These are phyloP conservation scores for Mus spicilegus DNA, from an alignment of 2,113 vertebrate species.

Conservation along the genomic window DNA sequence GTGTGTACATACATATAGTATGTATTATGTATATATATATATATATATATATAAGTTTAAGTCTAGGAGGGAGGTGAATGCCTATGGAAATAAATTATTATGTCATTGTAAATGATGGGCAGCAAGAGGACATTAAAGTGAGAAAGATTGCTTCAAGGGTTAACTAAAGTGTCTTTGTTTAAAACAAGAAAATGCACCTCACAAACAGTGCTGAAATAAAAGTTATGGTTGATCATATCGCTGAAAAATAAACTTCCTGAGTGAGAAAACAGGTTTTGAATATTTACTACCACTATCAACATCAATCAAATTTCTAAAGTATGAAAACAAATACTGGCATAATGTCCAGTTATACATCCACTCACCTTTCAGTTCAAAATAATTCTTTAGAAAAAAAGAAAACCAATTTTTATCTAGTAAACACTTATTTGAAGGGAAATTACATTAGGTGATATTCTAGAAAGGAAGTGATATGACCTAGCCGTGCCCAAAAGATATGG, in stretches of 20 bases:
- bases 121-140: background rate
- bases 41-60: background rate
- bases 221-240: background rate
- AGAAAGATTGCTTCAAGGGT: background rate
- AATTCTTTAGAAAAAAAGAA: slow-evolving; percentile 29
- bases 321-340: slow-evolving; percentile 56
- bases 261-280: slow-evolving; percentile 31
- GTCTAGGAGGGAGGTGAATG: background rate
- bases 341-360: slow-evolving; percentile 40
- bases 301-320: slow-evolving; percentile 58
- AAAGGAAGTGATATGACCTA: slow-evolving; percentile 55
- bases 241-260: background rate
- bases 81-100: background rate
- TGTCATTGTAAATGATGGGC: background rate
- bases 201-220: slow-evolving; percentile 13
- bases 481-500: background rate
- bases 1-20: too few species aligned
- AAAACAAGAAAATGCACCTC: background rate
- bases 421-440: slow-evolving; percentile 76
- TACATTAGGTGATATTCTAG: slow-evolving; percentile 69
- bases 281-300: slow-evolving; percentile 11
- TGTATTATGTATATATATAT: too few species aligned
- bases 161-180: slow-evolving; percentile 34
- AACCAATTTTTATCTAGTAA: slow-evolving; percentile 65
- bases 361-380: slow-evolving; percentile 68